These are phyloP conservation scores for Octonoba sinensis DNA, from an alignment of 2,888 invertebrate genomes.

Conservation along the genomic window DNA sequence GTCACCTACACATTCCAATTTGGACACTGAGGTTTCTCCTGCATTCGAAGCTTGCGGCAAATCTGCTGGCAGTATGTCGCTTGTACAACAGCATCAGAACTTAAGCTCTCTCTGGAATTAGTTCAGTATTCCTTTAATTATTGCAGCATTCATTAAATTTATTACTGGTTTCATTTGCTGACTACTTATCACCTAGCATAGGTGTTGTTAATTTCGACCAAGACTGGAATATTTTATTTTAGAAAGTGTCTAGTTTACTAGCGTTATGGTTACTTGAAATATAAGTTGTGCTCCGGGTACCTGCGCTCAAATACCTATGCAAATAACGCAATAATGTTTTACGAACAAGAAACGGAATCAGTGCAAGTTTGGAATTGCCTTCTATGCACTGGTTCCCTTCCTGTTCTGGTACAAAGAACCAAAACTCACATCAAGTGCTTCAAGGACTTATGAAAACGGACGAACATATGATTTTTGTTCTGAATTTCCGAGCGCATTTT, in stretches of 20 bases:
- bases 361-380: constrained; percentile 5
- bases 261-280: no score
- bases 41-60: constrained; percentile 61
- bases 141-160: constrained; percentile 30
- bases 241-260: no score
- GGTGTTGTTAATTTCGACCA: no score
- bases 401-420: constrained; percentile 9
- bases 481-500: constrained; percentile 3
- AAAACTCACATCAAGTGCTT: constrained; percentile 46
- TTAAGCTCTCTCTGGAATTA: constrained; percentile 39
- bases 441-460: constrained; percentile 21
- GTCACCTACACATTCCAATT: constrained; percentile 28
- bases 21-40: constrained; percentile 27
- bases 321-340: background rate
- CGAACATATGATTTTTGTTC: constrained; percentile 11
- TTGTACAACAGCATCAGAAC: constrained; percentile 35
- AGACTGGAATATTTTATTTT: no score
- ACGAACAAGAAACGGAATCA: background rate
- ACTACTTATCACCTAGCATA: background rate
- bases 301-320: background rate
- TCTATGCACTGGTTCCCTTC: constrained; percentile 6
- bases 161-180: background rate
- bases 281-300: no score
- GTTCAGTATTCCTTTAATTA: constrained; percentile 20
- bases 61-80: constrained; percentile 62